Evolutionary conservation across 53 echinoderm and acorn worm species (phyloP).

Genomic region (Hippasteria phrygiana): DNA sequence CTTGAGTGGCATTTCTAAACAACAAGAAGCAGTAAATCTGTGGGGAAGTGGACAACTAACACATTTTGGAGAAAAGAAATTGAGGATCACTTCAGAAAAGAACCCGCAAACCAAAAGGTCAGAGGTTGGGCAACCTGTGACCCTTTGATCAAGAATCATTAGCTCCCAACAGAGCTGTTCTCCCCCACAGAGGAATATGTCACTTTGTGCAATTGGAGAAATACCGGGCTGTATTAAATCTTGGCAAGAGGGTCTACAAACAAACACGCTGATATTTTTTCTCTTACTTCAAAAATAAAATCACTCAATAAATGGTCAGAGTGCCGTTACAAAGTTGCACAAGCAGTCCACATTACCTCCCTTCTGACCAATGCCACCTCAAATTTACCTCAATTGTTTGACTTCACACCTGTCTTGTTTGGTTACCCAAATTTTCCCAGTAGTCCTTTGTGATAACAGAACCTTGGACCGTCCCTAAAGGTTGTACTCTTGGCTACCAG

Average conservation of each 20-base stretch:
- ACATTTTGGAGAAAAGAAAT: neutral
- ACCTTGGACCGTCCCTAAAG: neutral
- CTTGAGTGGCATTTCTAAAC: too few species aligned
- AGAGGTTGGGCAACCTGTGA: neutral
- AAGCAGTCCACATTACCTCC: neutral
- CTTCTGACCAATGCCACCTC: neutral
- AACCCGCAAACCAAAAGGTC: neutral
- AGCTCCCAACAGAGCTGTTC: neutral
- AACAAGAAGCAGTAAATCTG: too few species aligned
- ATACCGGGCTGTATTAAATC: neutral
- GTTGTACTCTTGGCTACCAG: neutral
- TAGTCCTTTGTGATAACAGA: neutral
- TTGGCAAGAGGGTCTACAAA: neutral
- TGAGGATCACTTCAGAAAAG: neutral
- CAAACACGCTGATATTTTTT: neutral
- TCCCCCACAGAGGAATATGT: neutral
- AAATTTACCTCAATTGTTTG: neutral
- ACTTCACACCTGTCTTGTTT: slow-evolving; percentile 2
- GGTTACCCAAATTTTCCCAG: neutral
- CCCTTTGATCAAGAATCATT: neutral
- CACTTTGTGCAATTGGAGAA: neutral
- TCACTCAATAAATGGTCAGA: neutral
- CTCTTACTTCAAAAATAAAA: neutral
- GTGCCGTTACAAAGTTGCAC: neutral
- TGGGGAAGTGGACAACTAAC: too few species aligned